phyloP scores from a whole-genome alignment of 2,113 vertebrate genomes.

The Haplochromis burtoni region DNA sequence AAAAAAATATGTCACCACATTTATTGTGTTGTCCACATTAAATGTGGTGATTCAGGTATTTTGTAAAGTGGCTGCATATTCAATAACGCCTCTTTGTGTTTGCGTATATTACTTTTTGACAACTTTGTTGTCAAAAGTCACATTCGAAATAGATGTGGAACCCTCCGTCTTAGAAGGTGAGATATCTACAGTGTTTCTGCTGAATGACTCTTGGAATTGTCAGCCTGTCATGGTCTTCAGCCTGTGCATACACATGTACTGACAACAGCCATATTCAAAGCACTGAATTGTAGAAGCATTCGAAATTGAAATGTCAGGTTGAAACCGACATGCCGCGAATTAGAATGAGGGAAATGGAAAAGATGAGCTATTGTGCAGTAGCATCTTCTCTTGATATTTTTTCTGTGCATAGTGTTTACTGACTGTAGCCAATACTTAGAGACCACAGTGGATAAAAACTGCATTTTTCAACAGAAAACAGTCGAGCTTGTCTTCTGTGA shows the following conservation, averaged over 20 bases:
- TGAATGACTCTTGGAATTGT: conserved; percentile 30
- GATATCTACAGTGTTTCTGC: conserved; percentile 18
- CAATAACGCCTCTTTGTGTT: neutral
- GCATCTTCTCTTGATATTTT: conserved; percentile 30
- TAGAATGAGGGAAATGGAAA: conserved; percentile 35
- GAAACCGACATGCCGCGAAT: conserved; percentile 44
- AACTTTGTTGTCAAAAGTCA: neutral
- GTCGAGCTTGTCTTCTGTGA: neutral
- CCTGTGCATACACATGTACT: conserved; percentile 19
- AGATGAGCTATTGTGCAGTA: conserved; percentile 14
- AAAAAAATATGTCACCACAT: neutral
- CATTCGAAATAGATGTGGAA: neutral
- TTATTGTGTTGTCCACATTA: neutral
- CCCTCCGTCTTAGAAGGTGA: neutral
- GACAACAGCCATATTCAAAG: conserved; percentile 50
- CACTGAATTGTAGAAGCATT: conserved; percentile 33
- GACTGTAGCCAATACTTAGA: conserved; percentile 12
- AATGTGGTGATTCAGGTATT: neutral
- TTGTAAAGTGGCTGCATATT: neutral
- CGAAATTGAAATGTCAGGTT: conserved; percentile 65
- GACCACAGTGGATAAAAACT: neutral
- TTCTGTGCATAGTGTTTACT: neutral
- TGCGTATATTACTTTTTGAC: neutral
- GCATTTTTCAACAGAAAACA: neutral
- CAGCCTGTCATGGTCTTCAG: conserved; percentile 11